These are phyloP conservation scores for Coleophora deauratella DNA, from an alignment of 2,888 invertebrate genomes.

Conservation along the genomic window DNA sequence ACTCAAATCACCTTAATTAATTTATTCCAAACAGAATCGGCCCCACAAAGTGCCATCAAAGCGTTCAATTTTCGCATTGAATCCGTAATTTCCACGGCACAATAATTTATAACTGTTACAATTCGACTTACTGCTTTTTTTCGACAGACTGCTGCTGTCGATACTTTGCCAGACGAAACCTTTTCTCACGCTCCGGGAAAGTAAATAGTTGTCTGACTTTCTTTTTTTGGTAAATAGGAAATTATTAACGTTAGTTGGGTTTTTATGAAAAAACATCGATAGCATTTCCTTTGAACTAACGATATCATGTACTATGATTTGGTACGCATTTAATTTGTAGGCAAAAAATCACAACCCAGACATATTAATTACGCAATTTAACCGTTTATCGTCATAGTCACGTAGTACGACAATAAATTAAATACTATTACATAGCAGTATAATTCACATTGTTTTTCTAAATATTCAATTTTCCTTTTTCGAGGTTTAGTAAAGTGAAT, in stretches of 20 bases:
- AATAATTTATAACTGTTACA: conserved; percentile 67
- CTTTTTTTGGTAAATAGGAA: conserved; percentile 38
- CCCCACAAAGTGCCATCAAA: conserved; percentile 52
- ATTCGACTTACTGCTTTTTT: conserved; percentile 55
- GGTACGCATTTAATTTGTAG: no score
- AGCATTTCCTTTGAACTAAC: not conserved
- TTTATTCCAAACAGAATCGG: conserved; percentile 66
- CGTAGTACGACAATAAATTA: no score
- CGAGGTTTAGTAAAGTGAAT: no score
- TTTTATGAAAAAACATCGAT: not conserved
- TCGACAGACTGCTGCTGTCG: conserved; percentile 13
- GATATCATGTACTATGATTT: not conserved
- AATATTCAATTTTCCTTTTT: no score
- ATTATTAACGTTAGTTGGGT: conserved; percentile 12
- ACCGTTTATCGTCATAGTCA: no score
- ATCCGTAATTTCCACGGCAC: conserved; percentile 69
- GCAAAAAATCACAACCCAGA: no score
- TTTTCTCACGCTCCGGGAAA: conserved; percentile 64
- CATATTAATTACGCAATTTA: no score
- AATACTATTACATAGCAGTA: no score
- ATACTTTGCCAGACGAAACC: conserved; percentile 25
- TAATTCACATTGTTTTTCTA: no score
- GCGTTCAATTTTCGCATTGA: conserved; percentile 66
- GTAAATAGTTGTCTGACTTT: conserved; percentile 51
- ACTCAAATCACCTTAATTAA: conserved; percentile 64